Evolutionary conservation across 2,888 invertebrate genomes (phyloP).

Genomic region (Monochamus alternatus): DNA sequence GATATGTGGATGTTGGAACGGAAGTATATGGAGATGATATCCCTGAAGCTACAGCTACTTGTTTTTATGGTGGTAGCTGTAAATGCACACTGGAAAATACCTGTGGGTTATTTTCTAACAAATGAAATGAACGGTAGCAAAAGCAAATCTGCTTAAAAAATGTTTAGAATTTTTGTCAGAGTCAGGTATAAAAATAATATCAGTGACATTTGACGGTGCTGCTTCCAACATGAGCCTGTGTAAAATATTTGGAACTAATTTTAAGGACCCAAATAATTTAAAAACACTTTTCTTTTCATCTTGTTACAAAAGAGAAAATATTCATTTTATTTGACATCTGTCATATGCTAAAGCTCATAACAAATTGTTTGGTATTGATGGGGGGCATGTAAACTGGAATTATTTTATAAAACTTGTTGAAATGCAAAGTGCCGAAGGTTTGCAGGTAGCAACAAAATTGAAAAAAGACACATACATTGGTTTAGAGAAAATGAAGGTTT

Average conservation of each 20-base stretch:
- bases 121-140: neutral
- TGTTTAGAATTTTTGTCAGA: neutral
- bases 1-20: neutral
- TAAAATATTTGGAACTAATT: too few species aligned
- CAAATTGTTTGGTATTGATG: conserved; percentile 49
- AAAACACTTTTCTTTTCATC: conserved; percentile 48
- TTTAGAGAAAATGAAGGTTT: too few species aligned
- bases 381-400: conserved; percentile 34
- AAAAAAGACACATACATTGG: too few species aligned
- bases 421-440: too few species aligned
- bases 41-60: too few species aligned
- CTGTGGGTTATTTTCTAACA: neutral
- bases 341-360: conserved; percentile 57
- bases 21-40: neutral
- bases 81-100: conserved; percentile 2
- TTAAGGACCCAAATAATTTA: neutral
- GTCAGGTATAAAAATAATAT: neutral
- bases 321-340: conserved; percentile 53
- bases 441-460: too few species aligned
- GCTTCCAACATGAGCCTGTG: too few species aligned
- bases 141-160: neutral
- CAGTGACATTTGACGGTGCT: too few species aligned
- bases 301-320: conserved; percentile 38
- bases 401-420: too few species aligned
- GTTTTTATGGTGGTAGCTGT: neutral